Conservation (phyloP, 2,797 vertebrate species). For the Alcedo atthis region DNA sequence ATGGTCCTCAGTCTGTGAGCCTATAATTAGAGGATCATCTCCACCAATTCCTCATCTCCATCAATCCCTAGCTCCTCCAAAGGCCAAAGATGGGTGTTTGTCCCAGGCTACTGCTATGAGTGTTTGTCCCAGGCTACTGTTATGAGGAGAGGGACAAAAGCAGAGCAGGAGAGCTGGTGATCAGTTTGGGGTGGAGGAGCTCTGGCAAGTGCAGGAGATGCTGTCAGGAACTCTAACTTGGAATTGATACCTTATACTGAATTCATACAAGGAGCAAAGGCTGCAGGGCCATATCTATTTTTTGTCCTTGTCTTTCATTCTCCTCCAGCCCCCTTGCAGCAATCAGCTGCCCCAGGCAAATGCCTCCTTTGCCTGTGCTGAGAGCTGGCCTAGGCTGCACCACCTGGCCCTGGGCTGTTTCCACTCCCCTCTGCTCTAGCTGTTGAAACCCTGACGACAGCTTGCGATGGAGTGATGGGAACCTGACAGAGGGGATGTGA, state of each 20-base stretch:
- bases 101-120: rapidly evolving
- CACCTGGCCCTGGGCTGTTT: background rate
- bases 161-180: background rate
- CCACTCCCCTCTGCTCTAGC: background rate
- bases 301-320: background rate
- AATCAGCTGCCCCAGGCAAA: background rate
- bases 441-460: slow-evolving; percentile 1
- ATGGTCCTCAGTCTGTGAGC: background rate
- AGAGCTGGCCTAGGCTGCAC: background rate
- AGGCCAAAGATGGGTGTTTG: background rate
- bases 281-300: background rate
- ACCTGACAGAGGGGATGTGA: slow-evolving; percentile 22
- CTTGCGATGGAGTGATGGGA: background rate
- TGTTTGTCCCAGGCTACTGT: background rate
- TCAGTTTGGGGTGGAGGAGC: background rate
- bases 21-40: background rate
- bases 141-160: background rate
- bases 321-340: background rate
- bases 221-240: background rate
- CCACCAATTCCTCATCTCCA: background rate
- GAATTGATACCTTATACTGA: background rate
- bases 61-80: background rate
- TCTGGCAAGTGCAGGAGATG: background rate
- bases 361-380: background rate
- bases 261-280: background rate